A percentile compares a stretch with the other conserved stretches of the same genome.
These are phyloP conservation scores for Macaria liturata DNA, from an alignment of 2,888 invertebrate species.

Conservation along the genomic window DNA sequence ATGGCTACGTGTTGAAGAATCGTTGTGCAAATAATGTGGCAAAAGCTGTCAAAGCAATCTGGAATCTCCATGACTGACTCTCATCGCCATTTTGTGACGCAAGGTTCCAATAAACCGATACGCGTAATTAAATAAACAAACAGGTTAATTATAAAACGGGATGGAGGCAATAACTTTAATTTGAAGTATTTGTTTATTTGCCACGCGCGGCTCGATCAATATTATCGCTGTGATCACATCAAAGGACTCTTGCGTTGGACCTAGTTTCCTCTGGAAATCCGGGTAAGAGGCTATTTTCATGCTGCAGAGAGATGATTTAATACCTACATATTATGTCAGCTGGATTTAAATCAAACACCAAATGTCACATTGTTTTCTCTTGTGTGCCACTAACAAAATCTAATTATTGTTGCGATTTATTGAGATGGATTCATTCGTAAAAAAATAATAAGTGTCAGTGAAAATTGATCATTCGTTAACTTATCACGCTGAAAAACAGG, in stretches of 20 bases:
- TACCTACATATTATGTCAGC: no score
- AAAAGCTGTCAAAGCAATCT: no score
- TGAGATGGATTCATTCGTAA: no score
- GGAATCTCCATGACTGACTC: not conserved
- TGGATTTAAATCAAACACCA: no score
- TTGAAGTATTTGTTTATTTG: constrained; percentile 50
- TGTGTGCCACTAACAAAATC: no score
- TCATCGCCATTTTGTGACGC: constrained; percentile 4
- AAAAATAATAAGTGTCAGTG: no score
- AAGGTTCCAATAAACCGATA: constrained; percentile 22
- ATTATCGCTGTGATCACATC: constrained; percentile 62
- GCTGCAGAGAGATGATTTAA: not conserved
- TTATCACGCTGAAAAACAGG: no score
- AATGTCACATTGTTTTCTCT: no score
- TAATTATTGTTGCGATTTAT: no score
- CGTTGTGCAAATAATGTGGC: no score
- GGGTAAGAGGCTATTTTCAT: constrained; percentile 3
- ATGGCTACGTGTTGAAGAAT: no score
- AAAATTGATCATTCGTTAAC: no score
- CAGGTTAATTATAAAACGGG: constrained; percentile 56
- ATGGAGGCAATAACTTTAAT: constrained; percentile 45
- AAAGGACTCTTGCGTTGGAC: constrained; percentile 48
- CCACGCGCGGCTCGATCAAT: constrained; percentile 57
- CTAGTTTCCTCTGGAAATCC: constrained; percentile 33
- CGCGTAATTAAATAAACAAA: constrained; percentile 55